Percentiles rank a stretch among this genome's conserved stretches.
Evolutionary conservation across 2,888 invertebrate species (phyloP).

Genomic region (Spisula subtruncata): DNA sequence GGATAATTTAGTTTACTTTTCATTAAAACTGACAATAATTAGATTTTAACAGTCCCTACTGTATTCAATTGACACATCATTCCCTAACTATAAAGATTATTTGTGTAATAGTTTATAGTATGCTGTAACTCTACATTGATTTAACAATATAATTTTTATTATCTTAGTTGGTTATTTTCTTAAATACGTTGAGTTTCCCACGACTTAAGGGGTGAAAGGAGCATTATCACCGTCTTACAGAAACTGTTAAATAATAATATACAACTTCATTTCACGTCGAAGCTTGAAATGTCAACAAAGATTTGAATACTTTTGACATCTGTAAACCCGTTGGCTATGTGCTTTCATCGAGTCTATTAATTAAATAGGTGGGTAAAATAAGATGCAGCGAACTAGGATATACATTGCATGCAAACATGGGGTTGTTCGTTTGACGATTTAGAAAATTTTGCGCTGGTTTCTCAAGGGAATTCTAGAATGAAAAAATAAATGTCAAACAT

Average conservation of each 20-base stretch:
- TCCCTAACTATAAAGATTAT: slow-evolving; percentile 52
- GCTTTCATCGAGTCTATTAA: slow-evolving; percentile 51
- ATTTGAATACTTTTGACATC: slow-evolving; percentile 42
- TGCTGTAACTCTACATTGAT: slow-evolving; percentile 29
- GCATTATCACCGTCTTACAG: slow-evolving; percentile 24
- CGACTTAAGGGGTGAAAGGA: background rate
- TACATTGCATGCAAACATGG: slow-evolving; percentile 36
- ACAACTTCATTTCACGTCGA: slow-evolving; percentile 48
- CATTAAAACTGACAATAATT: slow-evolving; percentile 40
- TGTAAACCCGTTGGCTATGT: slow-evolving; percentile 37
- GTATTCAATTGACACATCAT: slow-evolving; percentile 45
- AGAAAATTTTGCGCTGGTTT: background rate
- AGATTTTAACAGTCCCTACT: slow-evolving; percentile 25
- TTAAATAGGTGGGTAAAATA: slow-evolving; percentile 36
- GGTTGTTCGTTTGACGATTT: background rate
- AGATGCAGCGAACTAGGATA: slow-evolving; percentile 23
- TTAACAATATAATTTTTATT: slow-evolving; percentile 43
- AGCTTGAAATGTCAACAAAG: slow-evolving; percentile 55
- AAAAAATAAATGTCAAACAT: background rate
- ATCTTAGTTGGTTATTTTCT: slow-evolving; percentile 31
- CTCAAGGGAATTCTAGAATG: slow-evolving; percentile 1
- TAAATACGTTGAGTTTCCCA: slow-evolving; percentile 39
- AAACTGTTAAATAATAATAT: slow-evolving; percentile 46
- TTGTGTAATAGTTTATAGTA: slow-evolving; percentile 50
- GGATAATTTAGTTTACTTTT: slow-evolving; percentile 51